Percentiles rank a stretch among this genome's conserved stretches.
phyloP scores from a whole-genome alignment of 2,113 vertebrate species.

The Myotis brandtii region DNA sequence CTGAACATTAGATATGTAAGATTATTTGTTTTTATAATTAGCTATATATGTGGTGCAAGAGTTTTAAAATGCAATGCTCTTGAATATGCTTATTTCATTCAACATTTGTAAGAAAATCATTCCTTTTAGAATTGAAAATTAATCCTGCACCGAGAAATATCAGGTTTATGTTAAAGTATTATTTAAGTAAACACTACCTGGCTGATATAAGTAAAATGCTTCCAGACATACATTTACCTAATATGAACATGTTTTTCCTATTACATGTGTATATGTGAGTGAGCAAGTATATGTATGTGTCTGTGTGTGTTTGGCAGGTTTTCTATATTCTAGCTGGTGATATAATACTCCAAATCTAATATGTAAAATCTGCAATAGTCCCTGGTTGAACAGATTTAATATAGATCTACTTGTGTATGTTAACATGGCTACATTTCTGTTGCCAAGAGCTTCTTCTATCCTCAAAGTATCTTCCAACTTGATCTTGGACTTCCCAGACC shows the following conservation, averaged over 20 bases:
- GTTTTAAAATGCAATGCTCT: neutral
- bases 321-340: neutral
- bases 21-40: neutral
- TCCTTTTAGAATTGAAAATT: neutral
- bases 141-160: neutral
- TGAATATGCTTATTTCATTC: neutral
- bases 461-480: neutral
- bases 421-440: neutral
- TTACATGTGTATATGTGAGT: neutral
- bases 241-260: neutral
- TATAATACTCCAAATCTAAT: neutral
- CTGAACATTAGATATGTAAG: neutral
- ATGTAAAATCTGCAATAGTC: neutral
- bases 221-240: neutral
- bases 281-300: rapidly evolving
- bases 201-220: neutral
- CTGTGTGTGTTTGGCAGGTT: neutral
- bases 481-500: no score
- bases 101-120: neutral
- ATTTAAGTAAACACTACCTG: neutral
- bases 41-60: neutral
- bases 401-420: neutral
- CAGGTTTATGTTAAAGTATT: neutral
- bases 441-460: neutral
- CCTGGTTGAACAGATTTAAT: neutral